Conservation (phyloP, 2,113 vertebrate species). For the Pyrgilauda ruficollis region DNA sequence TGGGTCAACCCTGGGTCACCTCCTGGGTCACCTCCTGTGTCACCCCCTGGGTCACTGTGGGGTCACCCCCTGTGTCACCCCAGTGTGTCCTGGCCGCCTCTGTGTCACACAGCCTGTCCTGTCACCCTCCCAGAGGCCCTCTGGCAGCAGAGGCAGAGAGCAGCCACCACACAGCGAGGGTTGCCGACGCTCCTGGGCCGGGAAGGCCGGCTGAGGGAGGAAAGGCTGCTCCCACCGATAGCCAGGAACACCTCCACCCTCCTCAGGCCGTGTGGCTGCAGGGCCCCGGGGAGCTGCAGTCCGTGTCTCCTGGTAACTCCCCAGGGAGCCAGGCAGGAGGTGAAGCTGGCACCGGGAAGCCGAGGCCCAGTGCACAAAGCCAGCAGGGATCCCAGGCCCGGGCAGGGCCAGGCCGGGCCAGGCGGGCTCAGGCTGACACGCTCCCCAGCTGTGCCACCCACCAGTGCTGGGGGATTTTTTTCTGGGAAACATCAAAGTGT, state of each 20-base stretch:
- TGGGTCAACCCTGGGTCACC: not conserved
- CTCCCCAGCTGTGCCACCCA: not conserved
- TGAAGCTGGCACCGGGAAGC: too few species aligned
- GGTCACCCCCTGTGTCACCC: not conserved
- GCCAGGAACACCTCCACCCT: not conserved
- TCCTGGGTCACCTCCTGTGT: too few species aligned
- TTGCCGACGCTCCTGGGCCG: accelerated
- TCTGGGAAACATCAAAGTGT: not conserved
- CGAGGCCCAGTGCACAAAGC: not conserved
- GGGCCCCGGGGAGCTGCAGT: not conserved
- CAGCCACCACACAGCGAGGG: not conserved
- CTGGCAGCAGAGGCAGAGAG: not conserved
- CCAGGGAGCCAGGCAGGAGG: accelerated
- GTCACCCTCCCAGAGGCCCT: not conserved
- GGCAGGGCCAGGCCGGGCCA: not conserved
- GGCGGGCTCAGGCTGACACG: accelerated
- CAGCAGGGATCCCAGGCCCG: not conserved
- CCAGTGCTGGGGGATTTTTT: accelerated
- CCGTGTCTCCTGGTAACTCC: accelerated
- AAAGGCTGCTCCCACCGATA: not conserved
- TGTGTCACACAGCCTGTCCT: not conserved
- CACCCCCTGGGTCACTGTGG: not conserved
- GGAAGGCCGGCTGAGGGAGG: not conserved
- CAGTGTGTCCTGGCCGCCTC: not conserved
- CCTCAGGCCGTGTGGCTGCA: not conserved